Percentiles rank a stretch among this genome's conserved stretches.
These are phyloP conservation scores for Poecile atricapillus DNA, from an alignment of 2,113 vertebrate genomes.

Conservation along the genomic window DNA sequence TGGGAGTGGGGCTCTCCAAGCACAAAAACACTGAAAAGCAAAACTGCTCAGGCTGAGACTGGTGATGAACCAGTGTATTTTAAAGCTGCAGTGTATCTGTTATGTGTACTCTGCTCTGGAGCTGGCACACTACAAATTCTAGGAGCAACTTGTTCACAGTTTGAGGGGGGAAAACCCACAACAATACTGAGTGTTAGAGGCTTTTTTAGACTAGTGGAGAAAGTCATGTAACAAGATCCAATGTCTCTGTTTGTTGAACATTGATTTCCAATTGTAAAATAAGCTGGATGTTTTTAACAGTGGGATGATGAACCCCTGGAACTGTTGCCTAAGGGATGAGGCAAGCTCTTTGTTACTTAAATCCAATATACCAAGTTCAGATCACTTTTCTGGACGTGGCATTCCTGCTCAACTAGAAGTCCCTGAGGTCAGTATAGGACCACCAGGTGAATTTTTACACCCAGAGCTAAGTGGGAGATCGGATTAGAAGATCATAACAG, in stretches of 20 bases:
- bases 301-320: neutral
- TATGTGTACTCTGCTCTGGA: neutral
- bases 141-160: neutral
- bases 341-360: neutral
- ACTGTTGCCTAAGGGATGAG: neutral
- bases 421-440: neutral
- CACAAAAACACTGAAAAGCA: neutral
- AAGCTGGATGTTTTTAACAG: slow-evolving; percentile 16
- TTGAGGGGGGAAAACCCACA: neutral
- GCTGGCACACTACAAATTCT: neutral
- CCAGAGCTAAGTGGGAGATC: neutral
- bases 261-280: slow-evolving; percentile 36
- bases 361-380: neutral
- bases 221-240: neutral
- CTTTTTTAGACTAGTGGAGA: neutral
- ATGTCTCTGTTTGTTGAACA: neutral
- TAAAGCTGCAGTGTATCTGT: neutral
- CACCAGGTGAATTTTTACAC: neutral
- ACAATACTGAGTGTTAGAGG: neutral
- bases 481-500: neutral
- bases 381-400: neutral
- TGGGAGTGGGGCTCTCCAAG: neutral
- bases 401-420: neutral
- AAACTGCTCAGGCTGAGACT: neutral
- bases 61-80: neutral